Base-by-base conservation (phyloP, 2,888 invertebrate species). In the Cryptophagus acutangulus region DNA sequence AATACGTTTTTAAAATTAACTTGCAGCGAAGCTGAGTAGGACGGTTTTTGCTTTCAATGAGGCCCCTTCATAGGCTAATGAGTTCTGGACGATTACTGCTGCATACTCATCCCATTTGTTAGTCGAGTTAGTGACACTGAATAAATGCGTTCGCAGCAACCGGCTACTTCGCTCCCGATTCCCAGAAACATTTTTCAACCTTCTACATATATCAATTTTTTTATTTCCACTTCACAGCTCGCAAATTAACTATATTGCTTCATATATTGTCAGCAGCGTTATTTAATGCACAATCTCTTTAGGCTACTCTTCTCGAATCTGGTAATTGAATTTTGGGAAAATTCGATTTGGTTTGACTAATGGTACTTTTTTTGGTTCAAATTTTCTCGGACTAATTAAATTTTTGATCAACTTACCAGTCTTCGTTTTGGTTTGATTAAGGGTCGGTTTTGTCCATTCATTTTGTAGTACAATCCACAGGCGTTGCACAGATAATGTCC, bases 391-490 rank as follows among this genome's bases (percentile, higher is more conserved):
- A 20, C n/a, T 8, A 20, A 20, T 20, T 6, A 20, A 20, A 20
- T 8, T 8, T n/a, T 15, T 15, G 5, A 3, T n/a, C 24, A 73
- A 88, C 94, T 93, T 81, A 97, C 97, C 88, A 96, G 87, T 83
- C 97, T 87, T 82, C 97, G 86, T 78, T 97, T 96, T 67, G 97
- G 96, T 81, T 97, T 97, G 77, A 96, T 95, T 67, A 99, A 84
- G 44, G 97, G 97, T 72, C 97, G 78, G 74, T 95, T 96, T 72
- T 94, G 92, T 63, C 97, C 97, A 74, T 99, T 99, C 95, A 97
- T 97, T 79, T 97, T 97, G 79, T 96, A 95, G 78, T 99, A 99
- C 59, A 99, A 84, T 60, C 97, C 99, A 74, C 99, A 99, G 57
- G 99, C 99, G 76, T 97, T 97, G 81, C 96, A 97, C 63, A 87